These are phyloP conservation scores for Potamilus streckersoni DNA, from an alignment of 1,140 invertebrate genomes.

Conservation along the genomic window DNA sequence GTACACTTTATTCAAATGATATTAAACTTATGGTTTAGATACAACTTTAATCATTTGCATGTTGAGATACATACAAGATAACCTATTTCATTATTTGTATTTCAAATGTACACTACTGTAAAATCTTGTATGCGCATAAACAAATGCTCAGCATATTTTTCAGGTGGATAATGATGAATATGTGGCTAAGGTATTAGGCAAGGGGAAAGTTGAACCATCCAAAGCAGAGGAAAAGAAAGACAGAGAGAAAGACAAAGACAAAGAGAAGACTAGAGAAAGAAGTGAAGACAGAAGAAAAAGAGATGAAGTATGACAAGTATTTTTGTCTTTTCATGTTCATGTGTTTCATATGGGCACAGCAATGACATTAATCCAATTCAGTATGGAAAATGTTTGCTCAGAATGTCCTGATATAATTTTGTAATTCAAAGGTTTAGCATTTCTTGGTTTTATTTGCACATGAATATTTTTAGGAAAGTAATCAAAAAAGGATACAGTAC, in stretches of 20 bases:
- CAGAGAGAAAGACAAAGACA: slow-evolving; percentile 43
- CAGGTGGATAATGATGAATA: slow-evolving; percentile 68
- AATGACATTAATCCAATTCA: too few species aligned
- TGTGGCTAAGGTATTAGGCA: slow-evolving; percentile 64
- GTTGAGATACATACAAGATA: background rate
- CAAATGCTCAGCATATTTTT: slow-evolving; percentile 41
- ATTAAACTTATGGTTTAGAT: too few species aligned
- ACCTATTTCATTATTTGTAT: background rate
- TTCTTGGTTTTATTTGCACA: too few species aligned
- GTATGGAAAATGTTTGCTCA: too few species aligned
- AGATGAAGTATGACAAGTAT: slow-evolving; percentile 30
- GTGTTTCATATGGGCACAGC: too few species aligned
- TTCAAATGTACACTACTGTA: background rate
- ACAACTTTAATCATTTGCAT: too few species aligned
- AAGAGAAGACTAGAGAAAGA: slow-evolving; percentile 30
- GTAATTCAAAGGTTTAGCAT: too few species aligned
- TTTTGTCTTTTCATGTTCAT: too few species aligned
- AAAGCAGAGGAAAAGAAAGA: slow-evolving; percentile 36
- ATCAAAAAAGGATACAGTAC: too few species aligned
- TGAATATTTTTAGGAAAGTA: too few species aligned
- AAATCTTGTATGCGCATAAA: background rate
- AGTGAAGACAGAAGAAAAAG: slow-evolving; percentile 34
- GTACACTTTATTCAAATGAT: background rate
- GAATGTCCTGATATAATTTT: too few species aligned
- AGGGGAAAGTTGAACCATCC: slow-evolving; percentile 30